Base-by-base conservation (phyloP, 1,140 invertebrate genomes). In the Solenopsis fugax region DNA sequence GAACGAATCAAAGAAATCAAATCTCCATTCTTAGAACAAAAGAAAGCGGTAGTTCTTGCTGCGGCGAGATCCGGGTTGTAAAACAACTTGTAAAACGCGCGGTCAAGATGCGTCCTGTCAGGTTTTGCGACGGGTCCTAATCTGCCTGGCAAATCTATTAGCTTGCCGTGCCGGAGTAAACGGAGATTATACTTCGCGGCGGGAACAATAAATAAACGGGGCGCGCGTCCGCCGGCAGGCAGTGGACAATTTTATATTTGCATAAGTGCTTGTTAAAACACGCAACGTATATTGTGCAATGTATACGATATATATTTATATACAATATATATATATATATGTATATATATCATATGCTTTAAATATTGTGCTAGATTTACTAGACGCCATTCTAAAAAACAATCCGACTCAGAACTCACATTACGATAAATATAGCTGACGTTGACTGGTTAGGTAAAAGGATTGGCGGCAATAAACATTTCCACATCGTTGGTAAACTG, bases 11-110 rank as follows among this genome's bases (percentile, higher is more conserved):
- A 37, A 89, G 78, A 87, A 87, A 52, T 76, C 41, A 60, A 85
- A 75, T 81, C 56, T 48, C 45, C 52, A 41, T 75, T 58, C 67
- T 65, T 58, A 21, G 75, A 75, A 90, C 86, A 88, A 90, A 90
- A 76, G 78, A 62, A 73, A 86, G 54, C 86, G 72, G 76, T 84
- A 82, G 52, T 69, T 76, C 60, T 75, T 45, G 60, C 56, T 48
- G 92, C 91, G 92, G 91, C 89, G 88, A 94, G 92, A 90, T 94
- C 52, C 69, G 4, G 62, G 84, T 94, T 95, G 95, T 95, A 95
- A 93, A 95, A 95, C 95, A 95, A 93, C 95, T 95, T 95, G 95
- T 95, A 94, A 94, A 95, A 95, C 94, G 93, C 91, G 94, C 87
- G 87, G 29, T 13, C 81, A 69, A 91, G 89, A 91, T 76, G 90